Percentiles rank a stretch among this genome's conserved stretches.
Conservation (phyloP, 2,113 vertebrate species). For the Sylvietta virens region DNA sequence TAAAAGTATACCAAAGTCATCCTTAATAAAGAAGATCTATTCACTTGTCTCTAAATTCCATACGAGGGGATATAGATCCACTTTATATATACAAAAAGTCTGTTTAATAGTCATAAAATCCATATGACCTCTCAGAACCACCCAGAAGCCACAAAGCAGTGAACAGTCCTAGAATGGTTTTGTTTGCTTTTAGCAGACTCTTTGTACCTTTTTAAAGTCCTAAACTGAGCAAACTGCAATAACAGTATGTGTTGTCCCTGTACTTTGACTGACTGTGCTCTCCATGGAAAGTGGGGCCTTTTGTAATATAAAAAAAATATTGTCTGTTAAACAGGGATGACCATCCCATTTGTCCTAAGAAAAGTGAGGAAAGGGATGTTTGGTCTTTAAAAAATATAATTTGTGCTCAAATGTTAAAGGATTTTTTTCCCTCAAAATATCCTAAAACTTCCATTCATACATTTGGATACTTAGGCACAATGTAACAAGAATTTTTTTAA, state of each 20-base stretch:
- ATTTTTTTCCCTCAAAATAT: background rate
- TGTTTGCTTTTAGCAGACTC: background rate
- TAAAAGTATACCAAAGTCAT: background rate
- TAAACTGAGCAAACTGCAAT: background rate
- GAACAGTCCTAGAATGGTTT: background rate
- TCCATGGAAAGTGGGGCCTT: background rate
- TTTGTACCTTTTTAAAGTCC: background rate
- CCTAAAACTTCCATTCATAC: background rate
- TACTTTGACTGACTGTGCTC: background rate
- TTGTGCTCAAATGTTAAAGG: background rate
- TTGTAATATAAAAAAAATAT: background rate
- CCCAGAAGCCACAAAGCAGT: background rate
- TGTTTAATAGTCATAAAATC: background rate
- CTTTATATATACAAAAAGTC: background rate
- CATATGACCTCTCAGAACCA: background rate
- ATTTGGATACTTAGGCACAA: background rate
- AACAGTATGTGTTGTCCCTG: background rate
- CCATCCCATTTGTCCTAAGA: background rate
- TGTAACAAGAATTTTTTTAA: accelerated
- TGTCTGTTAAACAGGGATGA: background rate
- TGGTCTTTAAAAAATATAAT: background rate
- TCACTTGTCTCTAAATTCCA: background rate
- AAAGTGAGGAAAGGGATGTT: background rate
- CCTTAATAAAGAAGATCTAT: background rate
- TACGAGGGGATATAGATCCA: background rate